phyloP scores from a whole-genome alignment of 2,888 invertebrate genomes.

The Octodonta nipae region DNA sequence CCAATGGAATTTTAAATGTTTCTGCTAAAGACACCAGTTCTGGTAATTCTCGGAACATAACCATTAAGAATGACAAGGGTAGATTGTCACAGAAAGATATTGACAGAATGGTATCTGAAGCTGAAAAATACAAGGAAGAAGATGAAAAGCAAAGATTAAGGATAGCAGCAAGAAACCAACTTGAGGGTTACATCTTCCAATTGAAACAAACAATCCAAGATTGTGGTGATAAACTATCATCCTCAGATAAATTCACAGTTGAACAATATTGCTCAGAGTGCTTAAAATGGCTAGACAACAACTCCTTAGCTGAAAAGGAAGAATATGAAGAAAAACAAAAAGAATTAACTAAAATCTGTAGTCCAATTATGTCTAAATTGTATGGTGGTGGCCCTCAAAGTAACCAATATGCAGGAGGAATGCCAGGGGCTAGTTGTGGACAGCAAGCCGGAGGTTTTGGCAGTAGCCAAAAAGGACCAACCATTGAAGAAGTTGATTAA shows the following conservation, averaged over 20 bases:
- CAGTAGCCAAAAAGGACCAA: constrained; percentile 9
- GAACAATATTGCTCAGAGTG: constrained; percentile 42
- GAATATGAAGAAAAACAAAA: constrained; percentile 50
- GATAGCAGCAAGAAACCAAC: constrained; percentile 54
- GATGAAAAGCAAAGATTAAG: constrained; percentile 55
- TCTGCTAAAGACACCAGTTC: constrained; percentile 46
- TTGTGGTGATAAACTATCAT: constrained; percentile 47
- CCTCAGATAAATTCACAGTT: constrained; percentile 48
- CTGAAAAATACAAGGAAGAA: constrained; percentile 59
- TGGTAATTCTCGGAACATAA: constrained; percentile 57
- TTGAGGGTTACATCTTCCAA: constrained; percentile 56
- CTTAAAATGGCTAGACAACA: constrained; percentile 54
- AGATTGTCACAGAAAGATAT: constrained; percentile 70
- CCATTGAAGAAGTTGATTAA: constrained; percentile 12
- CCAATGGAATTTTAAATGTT: constrained; percentile 55
- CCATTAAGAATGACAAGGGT: constrained; percentile 72
- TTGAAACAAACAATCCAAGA: constrained; percentile 54
- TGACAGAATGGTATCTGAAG: constrained; percentile 63
- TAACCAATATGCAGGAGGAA: constrained; percentile 10
- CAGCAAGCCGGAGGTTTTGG: constrained; percentile 10
- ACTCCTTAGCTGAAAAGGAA: constrained; percentile 50
- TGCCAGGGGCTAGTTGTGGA: constrained; percentile 5
- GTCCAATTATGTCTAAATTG: constrained; percentile 48
- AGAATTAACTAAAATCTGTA: constrained; percentile 35
- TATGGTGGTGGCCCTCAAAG: constrained; percentile 22